Percentiles rank a stretch among this genome's conserved stretches.
These are phyloP conservation scores for Agelaius phoeniceus DNA, from an alignment of 2,113 vertebrate genomes.

Conservation along the genomic window DNA sequence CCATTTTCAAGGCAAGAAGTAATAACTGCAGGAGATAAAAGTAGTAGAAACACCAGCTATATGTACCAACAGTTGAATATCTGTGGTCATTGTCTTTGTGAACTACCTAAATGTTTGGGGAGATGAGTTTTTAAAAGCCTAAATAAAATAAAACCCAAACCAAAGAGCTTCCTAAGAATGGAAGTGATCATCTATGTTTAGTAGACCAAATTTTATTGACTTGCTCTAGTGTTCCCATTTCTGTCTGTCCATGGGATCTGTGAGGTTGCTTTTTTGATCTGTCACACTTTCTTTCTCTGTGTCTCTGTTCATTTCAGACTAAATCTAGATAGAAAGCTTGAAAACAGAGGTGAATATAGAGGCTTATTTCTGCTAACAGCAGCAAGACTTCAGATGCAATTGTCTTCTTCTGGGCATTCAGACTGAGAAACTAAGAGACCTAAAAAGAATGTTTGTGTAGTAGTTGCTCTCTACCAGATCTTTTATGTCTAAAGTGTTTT, in stretches of 20 bases:
- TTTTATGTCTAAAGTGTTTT: background rate
- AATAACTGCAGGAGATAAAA: background rate
- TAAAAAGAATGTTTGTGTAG: background rate
- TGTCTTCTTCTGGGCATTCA: background rate
- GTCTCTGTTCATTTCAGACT: background rate
- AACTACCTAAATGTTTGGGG: background rate
- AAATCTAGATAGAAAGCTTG: background rate
- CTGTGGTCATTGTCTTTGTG: background rate
- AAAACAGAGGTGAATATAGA: background rate
- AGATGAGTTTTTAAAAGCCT: background rate
- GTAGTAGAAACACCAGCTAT: background rate
- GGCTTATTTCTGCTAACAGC: background rate
- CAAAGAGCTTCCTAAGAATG: background rate
- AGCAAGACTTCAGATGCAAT: background rate
- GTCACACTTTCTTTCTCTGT: background rate
- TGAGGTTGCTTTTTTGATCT: background rate
- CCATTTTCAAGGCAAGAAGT: background rate
- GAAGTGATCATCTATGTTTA: background rate
- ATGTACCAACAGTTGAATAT: background rate
- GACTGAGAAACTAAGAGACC: background rate
- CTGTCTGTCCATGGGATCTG: fast-evolving
- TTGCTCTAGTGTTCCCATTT: background rate
- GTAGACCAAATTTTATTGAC: background rate
- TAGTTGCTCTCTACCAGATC: background rate
- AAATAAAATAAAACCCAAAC: background rate